Percentiles rank a stretch among this genome's conserved stretches.
Evolutionary conservation across 2,113 vertebrate genomes (phyloP).

Genomic region (Ictalurus punctatus): DNA sequence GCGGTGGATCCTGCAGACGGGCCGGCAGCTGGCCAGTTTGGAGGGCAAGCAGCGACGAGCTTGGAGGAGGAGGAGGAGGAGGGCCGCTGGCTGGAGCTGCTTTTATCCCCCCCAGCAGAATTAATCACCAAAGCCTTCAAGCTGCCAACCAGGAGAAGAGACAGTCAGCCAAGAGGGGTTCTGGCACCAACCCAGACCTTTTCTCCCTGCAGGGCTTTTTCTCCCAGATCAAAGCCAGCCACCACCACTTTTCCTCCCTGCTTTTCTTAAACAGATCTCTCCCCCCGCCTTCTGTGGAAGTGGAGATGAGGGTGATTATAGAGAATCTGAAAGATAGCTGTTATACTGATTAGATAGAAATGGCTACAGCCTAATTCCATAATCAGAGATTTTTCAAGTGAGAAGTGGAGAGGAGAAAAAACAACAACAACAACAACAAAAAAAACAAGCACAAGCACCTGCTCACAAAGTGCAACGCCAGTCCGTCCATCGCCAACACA

Average conservation of each 20-base stretch:
- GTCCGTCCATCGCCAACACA: conserved; percentile 47
- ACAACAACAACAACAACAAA: neutral
- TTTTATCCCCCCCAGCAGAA: conserved; percentile 80
- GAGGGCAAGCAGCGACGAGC: conserved; percentile 42
- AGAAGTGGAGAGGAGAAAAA: neutral
- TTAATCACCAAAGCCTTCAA: conserved; percentile 80
- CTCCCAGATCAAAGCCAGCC: conserved; percentile 55
- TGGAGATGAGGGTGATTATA: conserved; percentile 53
- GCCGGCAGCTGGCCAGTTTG: conserved; percentile 57
- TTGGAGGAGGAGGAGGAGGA: conserved; percentile 47
- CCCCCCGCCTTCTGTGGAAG: conserved; percentile 32
- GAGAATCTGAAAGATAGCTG: conserved; percentile 49
- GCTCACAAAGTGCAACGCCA: conserved; percentile 35
- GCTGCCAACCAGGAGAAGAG: conserved; percentile 67
- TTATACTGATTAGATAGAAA: conserved; percentile 38
- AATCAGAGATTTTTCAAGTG: conserved; percentile 12
- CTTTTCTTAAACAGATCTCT: conserved; percentile 33
- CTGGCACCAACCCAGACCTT: conserved; percentile 53
- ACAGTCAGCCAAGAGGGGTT: conserved; percentile 56
- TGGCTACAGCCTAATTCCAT: conserved; percentile 49
- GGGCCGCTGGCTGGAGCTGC: conserved; percentile 54
- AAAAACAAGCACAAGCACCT: conserved; percentile 45
- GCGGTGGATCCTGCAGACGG: conserved; percentile 46
- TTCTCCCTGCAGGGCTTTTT: conserved; percentile 52
- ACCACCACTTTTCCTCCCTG: conserved; percentile 22